Percentiles rank a stretch among this genome's conserved stretches.
phyloP scores from a whole-genome alignment of 2,797 vertebrate genomes.

The Tapera naevia region DNA sequence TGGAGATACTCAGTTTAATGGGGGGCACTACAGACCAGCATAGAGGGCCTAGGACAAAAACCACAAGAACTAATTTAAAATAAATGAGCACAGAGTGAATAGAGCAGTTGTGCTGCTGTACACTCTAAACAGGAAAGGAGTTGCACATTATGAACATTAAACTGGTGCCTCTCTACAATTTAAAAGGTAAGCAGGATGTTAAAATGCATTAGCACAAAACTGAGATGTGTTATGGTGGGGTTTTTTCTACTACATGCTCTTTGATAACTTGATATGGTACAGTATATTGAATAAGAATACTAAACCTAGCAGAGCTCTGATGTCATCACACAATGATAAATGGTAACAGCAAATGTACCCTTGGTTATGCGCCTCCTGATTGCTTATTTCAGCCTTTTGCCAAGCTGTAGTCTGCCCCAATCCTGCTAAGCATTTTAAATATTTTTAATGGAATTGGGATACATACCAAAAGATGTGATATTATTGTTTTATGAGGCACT shows the following conservation, averaged over 20 bases:
- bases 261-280: background rate
- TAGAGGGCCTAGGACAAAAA: background rate
- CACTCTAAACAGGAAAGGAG: background rate
- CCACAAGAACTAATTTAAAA: slow-evolving; percentile 25
- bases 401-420: background rate
- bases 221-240: background rate
- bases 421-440: slow-evolving; percentile 12
- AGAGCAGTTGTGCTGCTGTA: background rate
- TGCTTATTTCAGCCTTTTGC: background rate
- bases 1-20: slow-evolving; percentile 36
- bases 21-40: background rate
- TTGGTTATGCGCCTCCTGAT: background rate
- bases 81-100: slow-evolving; percentile 33
- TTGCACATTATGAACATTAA: background rate
- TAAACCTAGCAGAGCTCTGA: background rate
- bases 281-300: background rate
- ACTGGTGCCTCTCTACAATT: background rate
- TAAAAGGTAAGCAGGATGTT: background rate
- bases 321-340: background rate
- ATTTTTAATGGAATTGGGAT: slow-evolving; percentile 18
- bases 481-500: slow-evolving; percentile 15
- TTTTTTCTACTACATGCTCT: background rate
- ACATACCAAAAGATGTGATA: slow-evolving; percentile 10
- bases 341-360: background rate
- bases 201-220: background rate